These are phyloP conservation scores for Halocynthia roretzi DNA, from an alignment of 23 tunicate species.

Conservation along the genomic window DNA sequence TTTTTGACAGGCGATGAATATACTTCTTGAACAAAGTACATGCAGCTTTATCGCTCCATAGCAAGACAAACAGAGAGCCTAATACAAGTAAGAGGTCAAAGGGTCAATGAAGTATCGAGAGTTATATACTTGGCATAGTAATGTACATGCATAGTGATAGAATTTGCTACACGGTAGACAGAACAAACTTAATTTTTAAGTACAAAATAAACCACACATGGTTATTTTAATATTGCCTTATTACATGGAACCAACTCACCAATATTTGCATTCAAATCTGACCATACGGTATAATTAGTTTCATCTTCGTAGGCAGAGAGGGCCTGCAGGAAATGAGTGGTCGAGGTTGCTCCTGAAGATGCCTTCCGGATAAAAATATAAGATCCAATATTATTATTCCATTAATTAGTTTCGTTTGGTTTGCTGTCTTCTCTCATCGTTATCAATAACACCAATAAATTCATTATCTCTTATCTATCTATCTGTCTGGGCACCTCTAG, in stretches of 20 bases:
- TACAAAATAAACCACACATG: neutral
- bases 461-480: neutral
- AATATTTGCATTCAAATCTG: constrained; percentile 39
- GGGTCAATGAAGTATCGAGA: no score
- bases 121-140: no score
- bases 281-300: constrained; percentile 84
- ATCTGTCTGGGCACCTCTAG: no score
- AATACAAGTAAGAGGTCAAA: neutral
- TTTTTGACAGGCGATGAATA: constrained; percentile 30
- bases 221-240: neutral
- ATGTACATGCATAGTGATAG: no score
- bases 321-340: constrained; percentile 65
- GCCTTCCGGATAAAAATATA: constrained; percentile 21
- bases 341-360: constrained; percentile 63
- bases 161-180: no score
- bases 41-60: constrained; percentile 69
- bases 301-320: constrained; percentile 72
- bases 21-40: constrained; percentile 51
- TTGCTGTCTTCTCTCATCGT: neutral
- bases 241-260: neutral
- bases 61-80: constrained; percentile 28
- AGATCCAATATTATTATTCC: neutral
- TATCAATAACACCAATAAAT: neutral
- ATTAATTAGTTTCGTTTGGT: neutral
- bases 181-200: no score